Conservation (phyloP, 2,888 invertebrate species). For the Dexiosoma caninum region DNA sequence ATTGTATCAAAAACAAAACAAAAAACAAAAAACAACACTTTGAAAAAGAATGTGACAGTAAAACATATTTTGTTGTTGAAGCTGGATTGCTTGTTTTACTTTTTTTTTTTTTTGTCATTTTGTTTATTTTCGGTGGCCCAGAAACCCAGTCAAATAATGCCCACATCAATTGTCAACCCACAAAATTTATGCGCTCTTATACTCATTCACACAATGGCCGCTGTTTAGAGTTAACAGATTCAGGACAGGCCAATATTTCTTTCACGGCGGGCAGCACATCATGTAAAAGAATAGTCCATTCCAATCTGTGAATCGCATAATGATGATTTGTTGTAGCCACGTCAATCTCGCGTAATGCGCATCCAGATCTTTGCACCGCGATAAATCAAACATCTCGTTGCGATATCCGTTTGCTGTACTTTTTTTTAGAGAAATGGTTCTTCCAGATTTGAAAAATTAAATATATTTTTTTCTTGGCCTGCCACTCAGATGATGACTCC, state of each 20-base stretch:
- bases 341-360: too few species aligned
- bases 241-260: background rate
- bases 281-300: too few species aligned
- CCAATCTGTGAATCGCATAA: too few species aligned
- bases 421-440: too few species aligned
- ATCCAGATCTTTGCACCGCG: too few species aligned
- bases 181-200: conserved; percentile 32
- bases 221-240: background rate
- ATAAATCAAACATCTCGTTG: too few species aligned
- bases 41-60: background rate
- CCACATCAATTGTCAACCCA: conserved; percentile 64
- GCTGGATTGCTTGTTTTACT: background rate
- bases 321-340: too few species aligned
- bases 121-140: conserved; percentile 62
- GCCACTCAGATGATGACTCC: too few species aligned
- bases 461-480: too few species aligned
- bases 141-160: conserved; percentile 65
- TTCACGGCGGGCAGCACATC: background rate
- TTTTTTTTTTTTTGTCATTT: background rate
- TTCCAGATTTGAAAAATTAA: too few species aligned
- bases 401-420: too few species aligned
- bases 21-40: background rate
- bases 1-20: background rate
- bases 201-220: background rate
- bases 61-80: background rate